Base-by-base conservation (phyloP, 2,797 vertebrate genomes). In the Falco novaeseelandiae region DNA sequence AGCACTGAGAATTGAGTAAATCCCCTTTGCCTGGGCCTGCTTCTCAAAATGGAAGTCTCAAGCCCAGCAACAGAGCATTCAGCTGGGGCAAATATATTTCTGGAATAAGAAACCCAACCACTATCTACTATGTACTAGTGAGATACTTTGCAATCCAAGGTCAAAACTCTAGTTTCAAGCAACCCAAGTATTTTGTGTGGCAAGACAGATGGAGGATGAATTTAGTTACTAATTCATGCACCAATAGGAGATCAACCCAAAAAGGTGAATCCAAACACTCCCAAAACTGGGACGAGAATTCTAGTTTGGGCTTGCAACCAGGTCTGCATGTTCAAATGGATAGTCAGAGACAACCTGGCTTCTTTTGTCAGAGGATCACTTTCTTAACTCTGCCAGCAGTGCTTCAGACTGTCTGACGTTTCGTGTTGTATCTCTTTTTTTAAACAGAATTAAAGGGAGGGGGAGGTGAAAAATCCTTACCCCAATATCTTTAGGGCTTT, bases 361-460 rank as follows among this genome's bases (percentile, higher is more conserved):
- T 91, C 95, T 97, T 97, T 97, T 97, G 93, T 97, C 94, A 96
- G 83, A 94, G 80, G 96, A 92, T 79, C 96, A 90, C 92, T 95
- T 98, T 96, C 96, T 96, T 96, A 91, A 95, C 93, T 94, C 93
- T 93, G 87, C 96, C 96, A 96, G 97, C 91, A 69, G 95, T 1
- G 36, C 96, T 97, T 97, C 96, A 97, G 93, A 96, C 91, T 92
- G 95, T 81, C 96, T 97, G 96, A 97, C 62, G 22, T 91, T 92
- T 96, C 0, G 6, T 88, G 48, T 94, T 46, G 44, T 82, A 87
- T 66, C 14, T 34, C 55, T 89, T 67, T 72, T 89, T 94, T 91
- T 7, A 66, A 93, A 58, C 17, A 51, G 88, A 97, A 90, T 97
- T 97, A 88, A 97, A 96, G 89, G 52, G 36, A 78, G 65, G n/a